Conservation (phyloP, 1,140 invertebrate species). For the Telenomus remus region DNA sequence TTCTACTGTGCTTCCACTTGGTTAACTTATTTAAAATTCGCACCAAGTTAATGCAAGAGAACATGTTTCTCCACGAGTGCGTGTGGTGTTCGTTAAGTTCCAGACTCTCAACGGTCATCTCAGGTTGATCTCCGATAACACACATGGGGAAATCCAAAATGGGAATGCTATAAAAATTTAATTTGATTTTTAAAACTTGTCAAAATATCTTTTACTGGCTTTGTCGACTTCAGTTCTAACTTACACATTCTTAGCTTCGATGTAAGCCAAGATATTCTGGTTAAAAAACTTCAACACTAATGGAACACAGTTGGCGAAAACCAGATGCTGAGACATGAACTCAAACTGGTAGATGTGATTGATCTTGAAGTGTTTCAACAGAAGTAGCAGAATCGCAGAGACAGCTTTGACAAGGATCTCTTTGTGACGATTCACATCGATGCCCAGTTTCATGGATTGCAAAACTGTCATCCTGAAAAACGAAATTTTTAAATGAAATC, state of each 20-base stretch:
- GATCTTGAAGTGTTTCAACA: constrained; percentile 99
- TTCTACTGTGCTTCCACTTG: constrained; percentile 99
- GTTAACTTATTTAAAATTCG: constrained; percentile 98
- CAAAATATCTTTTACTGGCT: too few species aligned
- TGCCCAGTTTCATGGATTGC: constrained; percentile 97
- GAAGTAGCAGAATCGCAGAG: constrained; percentile 92
- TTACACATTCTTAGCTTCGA: constrained; percentile 94
- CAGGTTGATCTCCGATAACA: constrained; percentile 96
- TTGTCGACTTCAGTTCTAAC: too few species aligned
- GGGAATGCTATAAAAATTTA: constrained; percentile 81
- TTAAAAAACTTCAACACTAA: constrained; percentile 99
- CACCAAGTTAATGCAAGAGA: constrained; percentile 97
- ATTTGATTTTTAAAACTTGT: not conserved
- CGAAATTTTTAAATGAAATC: constrained; percentile 11
- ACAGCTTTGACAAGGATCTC: constrained; percentile 99
- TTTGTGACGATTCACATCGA: constrained; percentile 98
- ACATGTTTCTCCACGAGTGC: constrained; percentile 98
- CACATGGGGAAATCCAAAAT: constrained; percentile 97
- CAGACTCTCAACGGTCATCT: constrained; percentile 93
- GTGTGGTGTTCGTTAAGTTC: constrained; percentile 91
- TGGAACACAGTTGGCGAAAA: constrained; percentile 99
- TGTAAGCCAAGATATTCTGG: constrained; percentile 97
- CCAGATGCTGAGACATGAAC: constrained; percentile 98
- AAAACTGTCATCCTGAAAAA: constrained; percentile 89
- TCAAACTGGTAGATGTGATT: constrained; percentile 99